Conservation (phyloP, 2,113 vertebrate genomes). For the Craseonycteris thonglongyai region DNA sequence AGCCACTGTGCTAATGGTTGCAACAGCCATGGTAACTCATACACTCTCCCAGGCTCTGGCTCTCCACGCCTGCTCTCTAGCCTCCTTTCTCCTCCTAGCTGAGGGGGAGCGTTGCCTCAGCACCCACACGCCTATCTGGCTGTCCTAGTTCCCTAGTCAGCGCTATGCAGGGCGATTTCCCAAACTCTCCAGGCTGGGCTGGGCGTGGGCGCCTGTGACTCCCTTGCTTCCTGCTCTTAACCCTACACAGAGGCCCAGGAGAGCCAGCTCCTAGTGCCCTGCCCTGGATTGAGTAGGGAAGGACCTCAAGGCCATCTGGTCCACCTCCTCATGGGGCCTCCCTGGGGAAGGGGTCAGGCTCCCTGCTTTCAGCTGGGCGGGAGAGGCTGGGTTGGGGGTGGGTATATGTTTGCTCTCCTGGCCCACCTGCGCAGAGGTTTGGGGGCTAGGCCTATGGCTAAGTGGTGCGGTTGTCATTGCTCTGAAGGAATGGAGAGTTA, state of each 20-base stretch:
- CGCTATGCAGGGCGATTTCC: not conserved
- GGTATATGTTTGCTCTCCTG: too few relatives aligned
- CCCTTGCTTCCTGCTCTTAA: not conserved
- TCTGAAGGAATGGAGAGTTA: not conserved
- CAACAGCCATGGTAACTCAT: not conserved
- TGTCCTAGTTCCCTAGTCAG: not conserved
- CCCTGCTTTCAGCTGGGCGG: not conserved
- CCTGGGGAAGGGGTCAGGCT: not conserved
- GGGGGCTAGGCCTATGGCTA: not conserved
- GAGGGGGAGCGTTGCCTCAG: not conserved
- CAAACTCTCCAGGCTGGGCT: not conserved
- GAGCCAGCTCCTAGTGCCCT: not conserved
- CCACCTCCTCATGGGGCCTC: not conserved
- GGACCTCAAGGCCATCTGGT: too few relatives aligned
- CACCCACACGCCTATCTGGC: not conserved
- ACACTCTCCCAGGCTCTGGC: not conserved
- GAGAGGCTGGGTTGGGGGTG: not conserved
- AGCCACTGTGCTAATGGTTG: not conserved
- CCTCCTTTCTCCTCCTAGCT: not conserved
- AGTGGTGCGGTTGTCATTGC: not conserved
- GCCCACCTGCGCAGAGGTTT: not conserved
- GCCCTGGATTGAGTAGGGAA: not conserved
- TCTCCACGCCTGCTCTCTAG: not conserved
- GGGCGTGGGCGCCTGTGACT: not conserved
- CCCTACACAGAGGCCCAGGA: not conserved